Evolutionary conservation across 92 coral and sea anemone species (phyloP).

Genomic region (Ricordea florida): DNA sequence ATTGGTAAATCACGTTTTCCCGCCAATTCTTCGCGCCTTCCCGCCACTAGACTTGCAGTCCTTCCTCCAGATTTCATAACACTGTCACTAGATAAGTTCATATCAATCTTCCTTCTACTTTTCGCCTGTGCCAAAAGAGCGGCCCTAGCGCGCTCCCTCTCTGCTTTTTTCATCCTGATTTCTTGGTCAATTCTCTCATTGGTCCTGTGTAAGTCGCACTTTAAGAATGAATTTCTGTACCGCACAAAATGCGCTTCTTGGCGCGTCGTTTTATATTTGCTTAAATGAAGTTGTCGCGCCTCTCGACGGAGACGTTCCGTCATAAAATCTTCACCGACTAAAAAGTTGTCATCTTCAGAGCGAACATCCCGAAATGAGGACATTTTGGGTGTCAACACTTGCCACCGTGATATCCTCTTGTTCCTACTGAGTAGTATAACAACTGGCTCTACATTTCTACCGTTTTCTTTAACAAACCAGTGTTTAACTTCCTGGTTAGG

Average conservation of each 20-base stretch:
- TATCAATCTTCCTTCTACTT: neutral
- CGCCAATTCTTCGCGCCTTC: neutral
- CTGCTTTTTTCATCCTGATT: constrained; percentile 36
- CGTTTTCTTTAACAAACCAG: too few species aligned
- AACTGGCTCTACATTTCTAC: too few species aligned
- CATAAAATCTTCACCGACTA: constrained; percentile 40
- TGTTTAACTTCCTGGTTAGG: too few species aligned
- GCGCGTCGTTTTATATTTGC: constrained; percentile 56
- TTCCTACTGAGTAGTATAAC: too few species aligned
- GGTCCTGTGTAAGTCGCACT: constrained; percentile 49
- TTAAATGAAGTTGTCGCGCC: constrained; percentile 74
- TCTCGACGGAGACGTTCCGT: constrained; percentile 73
- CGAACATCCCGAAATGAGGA: constrained; percentile 20
- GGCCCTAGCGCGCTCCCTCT: constrained; percentile 45
- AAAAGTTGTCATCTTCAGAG: constrained; percentile 62
- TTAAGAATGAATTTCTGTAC: constrained; percentile 66
- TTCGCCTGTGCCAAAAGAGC: constrained; percentile 20
- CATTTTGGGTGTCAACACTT: too few species aligned
- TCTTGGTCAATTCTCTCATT: constrained; percentile 52
- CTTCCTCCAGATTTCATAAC: neutral
- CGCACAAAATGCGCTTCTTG: constrained; percentile 71
- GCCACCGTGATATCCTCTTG: too few species aligned
- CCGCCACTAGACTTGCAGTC: neutral
- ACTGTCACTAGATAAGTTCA: neutral
- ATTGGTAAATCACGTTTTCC: neutral